Base-by-base conservation (phyloP, 2,888 invertebrate species). In the Platycheirus albimanus region DNA sequence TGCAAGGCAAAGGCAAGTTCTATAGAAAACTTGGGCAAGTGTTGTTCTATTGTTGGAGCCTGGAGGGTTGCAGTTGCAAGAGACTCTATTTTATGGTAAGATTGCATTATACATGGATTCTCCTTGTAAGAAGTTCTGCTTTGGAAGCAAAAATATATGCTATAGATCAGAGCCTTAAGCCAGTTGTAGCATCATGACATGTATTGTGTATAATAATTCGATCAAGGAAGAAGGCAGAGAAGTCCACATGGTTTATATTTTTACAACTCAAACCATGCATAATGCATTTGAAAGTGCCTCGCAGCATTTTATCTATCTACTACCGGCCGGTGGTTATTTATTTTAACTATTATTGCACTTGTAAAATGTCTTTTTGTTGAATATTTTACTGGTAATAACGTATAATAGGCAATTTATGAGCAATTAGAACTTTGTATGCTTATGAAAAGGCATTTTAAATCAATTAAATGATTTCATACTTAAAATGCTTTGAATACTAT, bases 221-320 rank as follows among this genome's bases (percentile, higher is more conserved):
- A 4, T n/a, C 20, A 3, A 1, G 20, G 30, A 33, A 33, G n/a
- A n/a, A n/a, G n/a, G n/a, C 30, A 33, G 30, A 33, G 30, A 33
- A 33, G 30, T 13, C 13, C 24, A 49, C 24, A 15, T 51, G 28
- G 30, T 49, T n/a, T 51, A 3, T 1, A 15, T 51, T 51, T 11
- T 51, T 51, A 30, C 5, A 51, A 30, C 51, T 49, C 13, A 8
- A 15, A 15, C 13, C 28, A 49, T 49, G 49, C 49, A 15, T 49
- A 49, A 28, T 28, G 49, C 15, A 49, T 49, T 49, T 49, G 13
- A 49, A 10, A 28, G 8, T 1, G 15, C 13, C 13, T 49, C 13
- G 15, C 0, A 49, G 49, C 15, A 49, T 28, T 8, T 7, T 49
- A 33, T 33, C 24, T 24, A 24, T 24, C 8, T 8, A 33, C 30